These are phyloP conservation scores for Forbesichthys agassizii DNA, from an alignment of 2,113 vertebrate species.

Conservation along the genomic window DNA sequence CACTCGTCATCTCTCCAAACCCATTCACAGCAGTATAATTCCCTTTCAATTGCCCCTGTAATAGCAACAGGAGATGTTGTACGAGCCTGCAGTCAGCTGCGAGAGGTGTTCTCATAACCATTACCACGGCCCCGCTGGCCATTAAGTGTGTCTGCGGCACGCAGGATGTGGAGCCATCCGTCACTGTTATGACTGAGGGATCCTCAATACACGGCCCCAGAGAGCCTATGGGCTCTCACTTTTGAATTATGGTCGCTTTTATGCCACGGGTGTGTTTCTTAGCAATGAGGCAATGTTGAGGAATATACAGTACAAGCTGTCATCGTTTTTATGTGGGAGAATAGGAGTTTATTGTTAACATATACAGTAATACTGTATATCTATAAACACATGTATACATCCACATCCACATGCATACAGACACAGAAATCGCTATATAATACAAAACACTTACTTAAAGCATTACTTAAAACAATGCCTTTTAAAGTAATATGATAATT, in stretches of 20 bases:
- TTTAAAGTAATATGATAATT: no score
- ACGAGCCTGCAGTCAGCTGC: slow-evolving; percentile 36
- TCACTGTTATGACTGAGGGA: slow-evolving; percentile 61
- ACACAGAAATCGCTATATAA: no score
- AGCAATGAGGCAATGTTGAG: slow-evolving; percentile 14
- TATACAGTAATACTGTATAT: no score
- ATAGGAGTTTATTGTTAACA: background rate
- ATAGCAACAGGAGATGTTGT: slow-evolving; percentile 36
- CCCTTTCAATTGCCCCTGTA: slow-evolving; percentile 43
- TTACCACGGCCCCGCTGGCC: slow-evolving; percentile 57
- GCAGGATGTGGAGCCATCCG: slow-evolving; percentile 58
- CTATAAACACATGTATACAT: no score
- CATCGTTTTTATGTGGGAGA: slow-evolving; percentile 3
- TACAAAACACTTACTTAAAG: background rate
- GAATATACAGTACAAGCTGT: slow-evolving; percentile 4
- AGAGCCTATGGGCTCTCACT: slow-evolving; percentile 10
- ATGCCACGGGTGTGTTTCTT: slow-evolving; percentile 10
- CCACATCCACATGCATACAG: no score
- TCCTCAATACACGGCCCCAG: slow-evolving; percentile 28
- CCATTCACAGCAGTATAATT: slow-evolving; percentile 51
- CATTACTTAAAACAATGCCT: no score
- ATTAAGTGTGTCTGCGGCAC: slow-evolving; percentile 65
- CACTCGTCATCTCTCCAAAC: slow-evolving; percentile 25
- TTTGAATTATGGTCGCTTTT: slow-evolving; percentile 33
- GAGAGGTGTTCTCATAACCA: slow-evolving; percentile 56